phyloP scores from a whole-genome alignment of 2,113 vertebrate species.

The Typhlomys cinereus region DNA sequence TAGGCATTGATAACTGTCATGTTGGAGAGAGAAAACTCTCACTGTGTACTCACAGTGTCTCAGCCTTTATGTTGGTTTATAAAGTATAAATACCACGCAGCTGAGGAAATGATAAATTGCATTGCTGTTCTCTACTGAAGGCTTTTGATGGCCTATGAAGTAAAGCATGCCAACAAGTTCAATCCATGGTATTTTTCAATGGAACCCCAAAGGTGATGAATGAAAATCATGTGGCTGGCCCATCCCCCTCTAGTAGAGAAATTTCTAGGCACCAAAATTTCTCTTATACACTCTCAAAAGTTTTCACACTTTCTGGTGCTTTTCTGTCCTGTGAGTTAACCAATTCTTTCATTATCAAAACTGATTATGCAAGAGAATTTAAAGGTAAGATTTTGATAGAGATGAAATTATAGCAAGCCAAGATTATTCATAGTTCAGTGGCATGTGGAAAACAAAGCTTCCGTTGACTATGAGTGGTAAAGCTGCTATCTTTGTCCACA shows the following conservation, averaged over 20 bases:
- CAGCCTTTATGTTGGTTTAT: neutral
- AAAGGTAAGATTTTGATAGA: neutral
- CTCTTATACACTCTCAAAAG: neutral
- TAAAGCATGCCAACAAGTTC: neutral
- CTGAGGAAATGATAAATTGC: neutral
- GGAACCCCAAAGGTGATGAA: neutral
- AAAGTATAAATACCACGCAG: neutral
- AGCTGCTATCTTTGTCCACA: neutral
- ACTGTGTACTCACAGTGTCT: neutral
- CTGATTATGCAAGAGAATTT: neutral
- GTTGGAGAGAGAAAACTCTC: constrained; percentile 20
- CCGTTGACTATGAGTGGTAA: neutral
- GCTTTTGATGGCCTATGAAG: neutral
- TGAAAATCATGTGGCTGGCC: neutral
- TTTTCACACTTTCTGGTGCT: neutral
- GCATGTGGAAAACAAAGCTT: constrained; percentile 45
- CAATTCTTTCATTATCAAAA: constrained; percentile 23
- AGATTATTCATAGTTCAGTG: neutral
- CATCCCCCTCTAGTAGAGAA: neutral
- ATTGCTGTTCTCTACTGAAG: neutral
- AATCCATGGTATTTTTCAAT: neutral
- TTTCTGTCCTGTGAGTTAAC: neutral
- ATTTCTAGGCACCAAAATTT: neutral
- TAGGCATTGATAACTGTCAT: too few relatives aligned
- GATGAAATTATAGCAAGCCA: constrained; percentile 26